Conservation (phyloP, 2,797 vertebrate genomes). For the Hirundo rustica region DNA sequence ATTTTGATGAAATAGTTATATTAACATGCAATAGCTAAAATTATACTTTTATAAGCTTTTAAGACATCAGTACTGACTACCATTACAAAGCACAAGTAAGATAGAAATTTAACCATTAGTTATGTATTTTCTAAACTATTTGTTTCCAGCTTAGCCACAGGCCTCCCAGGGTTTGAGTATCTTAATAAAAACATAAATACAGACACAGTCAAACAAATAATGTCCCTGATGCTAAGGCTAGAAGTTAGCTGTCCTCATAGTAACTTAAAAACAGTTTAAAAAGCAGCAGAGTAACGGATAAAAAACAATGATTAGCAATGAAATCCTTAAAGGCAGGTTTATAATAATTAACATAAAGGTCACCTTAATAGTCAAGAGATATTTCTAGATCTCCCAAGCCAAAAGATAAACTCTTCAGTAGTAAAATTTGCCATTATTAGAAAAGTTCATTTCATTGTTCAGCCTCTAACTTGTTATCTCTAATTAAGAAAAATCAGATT, state of each 20-base stretch:
- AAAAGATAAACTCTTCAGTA: slow-evolving; percentile 12
- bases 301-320: slow-evolving; percentile 38
- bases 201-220: slow-evolving; percentile 55
- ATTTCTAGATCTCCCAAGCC: slow-evolving; percentile 5
- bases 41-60: not conserved
- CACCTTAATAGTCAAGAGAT: slow-evolving; percentile 52
- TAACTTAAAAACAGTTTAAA: slow-evolving; percentile 57
- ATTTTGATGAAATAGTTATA: slow-evolving; percentile 13
- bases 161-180: not conserved
- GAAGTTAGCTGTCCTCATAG: slow-evolving; percentile 32
- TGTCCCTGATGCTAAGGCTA: slow-evolving; percentile 33
- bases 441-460: not conserved
- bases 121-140: not conserved
- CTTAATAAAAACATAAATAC: slow-evolving; percentile 46
- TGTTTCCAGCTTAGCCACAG: not conserved
- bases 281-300: slow-evolving; percentile 21
- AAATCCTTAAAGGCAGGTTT: slow-evolving; percentile 57
- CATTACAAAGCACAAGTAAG: not conserved
- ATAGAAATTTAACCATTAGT: not conserved
- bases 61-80: not conserved
- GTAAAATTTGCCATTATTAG: slow-evolving; percentile 2
- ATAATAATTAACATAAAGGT: slow-evolving; percentile 31
- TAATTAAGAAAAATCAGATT: slow-evolving; percentile 51
- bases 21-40: not conserved
- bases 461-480: slow-evolving; percentile 34